Base-by-base conservation (phyloP, 2,113 vertebrate species). In the Cinclus mexicanus region DNA sequence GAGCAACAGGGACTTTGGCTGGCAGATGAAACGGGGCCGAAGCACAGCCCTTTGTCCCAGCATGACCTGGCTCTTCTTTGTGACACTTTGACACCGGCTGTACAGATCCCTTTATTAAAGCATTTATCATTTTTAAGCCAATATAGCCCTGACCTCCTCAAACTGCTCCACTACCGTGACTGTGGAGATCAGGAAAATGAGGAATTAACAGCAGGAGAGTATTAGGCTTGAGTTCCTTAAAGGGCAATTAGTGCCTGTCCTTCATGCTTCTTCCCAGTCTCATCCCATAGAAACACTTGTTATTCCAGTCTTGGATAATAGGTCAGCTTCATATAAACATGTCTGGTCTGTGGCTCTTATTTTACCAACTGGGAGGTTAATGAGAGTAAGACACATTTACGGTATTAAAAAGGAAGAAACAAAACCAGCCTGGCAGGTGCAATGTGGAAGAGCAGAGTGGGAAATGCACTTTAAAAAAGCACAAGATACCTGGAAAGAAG, bases 201-300 rank as follows among this genome's bases (percentile, higher is more conserved):
- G 61, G 69, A 87, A 93, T 65, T 83, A 90, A 70, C 92, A 94
- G 79, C 75, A 82, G 67, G 64, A 91, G 19, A 88, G 55, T 71
- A 74, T 19, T 52, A 53, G 82, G 68, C 60, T 74, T 70, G 55
- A 83, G 76, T 31, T 70, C 35, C 42, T 72, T 88, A 68, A 88
- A 83, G 25, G 31, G 68, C 56, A 93, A 49, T 83, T 91, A 94
- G 42, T 47, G 28, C n/a, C 26, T 26, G 50, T 89, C 79, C 52
- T 64, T 88, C 29, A 11, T 29, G 59, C 59, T 64, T 70, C 52
- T 89, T 74, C 33, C 47, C 37, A 31, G 29, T 28, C 68, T 88
- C 69, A 80, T 47, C 55, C 82, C 68, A 39, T 5, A 78, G 76
- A 77, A 92, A 95, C 28, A 57, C 47, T 93, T 78, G 56, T 46